Base-by-base conservation (phyloP, 2,888 invertebrate species). In the Pheosia tremula region DNA sequence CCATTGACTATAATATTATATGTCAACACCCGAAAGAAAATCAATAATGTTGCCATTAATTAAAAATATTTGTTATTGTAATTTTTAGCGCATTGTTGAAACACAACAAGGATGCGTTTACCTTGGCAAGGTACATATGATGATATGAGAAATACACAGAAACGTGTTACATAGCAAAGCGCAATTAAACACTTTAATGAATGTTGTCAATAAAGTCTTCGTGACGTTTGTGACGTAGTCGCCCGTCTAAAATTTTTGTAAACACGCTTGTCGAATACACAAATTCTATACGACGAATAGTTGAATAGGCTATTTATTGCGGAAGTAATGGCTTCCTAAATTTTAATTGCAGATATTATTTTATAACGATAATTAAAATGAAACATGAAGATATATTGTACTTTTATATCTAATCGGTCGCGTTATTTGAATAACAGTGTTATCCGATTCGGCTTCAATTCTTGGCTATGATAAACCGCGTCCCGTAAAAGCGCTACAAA, bases 271-370 rank as follows among this genome's bases (percentile, higher is more conserved):
- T 92, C 89, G 90, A 93, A 93, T 91, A 90, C 87, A 89, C 87
- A 89, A 89, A 88, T 87, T 89, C 84, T 90, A 89, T 89, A 86
- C 68, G 62, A 82, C 72, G 85, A 86, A 85, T 87, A 89, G 86
- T 86, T 87, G 86, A 89, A 87, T 89, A 83, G 82, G 90, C 91
- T 93, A 94, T 94, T 92, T 93, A 93, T 90, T 92, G 90, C 92
- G 92, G 94, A 93, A 94, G 93, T 94, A 94, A 94, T 94, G 94
- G 94, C 94, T 94, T 93, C 94, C 94, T 91, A 91, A 92, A 89
- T 83, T 90, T 89, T 93, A 92, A 92, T 92, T 93, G 91, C 85
- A 86, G 83, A 83, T 83, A 85, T 87, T 84, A 87, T 83, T 87
- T 83, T 81, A 80, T 81, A 83, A 71, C 76, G 73, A 68, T 80